Evolutionary conservation across 2,888 invertebrate species (phyloP).

Genomic region (Apeira syringaria): DNA sequence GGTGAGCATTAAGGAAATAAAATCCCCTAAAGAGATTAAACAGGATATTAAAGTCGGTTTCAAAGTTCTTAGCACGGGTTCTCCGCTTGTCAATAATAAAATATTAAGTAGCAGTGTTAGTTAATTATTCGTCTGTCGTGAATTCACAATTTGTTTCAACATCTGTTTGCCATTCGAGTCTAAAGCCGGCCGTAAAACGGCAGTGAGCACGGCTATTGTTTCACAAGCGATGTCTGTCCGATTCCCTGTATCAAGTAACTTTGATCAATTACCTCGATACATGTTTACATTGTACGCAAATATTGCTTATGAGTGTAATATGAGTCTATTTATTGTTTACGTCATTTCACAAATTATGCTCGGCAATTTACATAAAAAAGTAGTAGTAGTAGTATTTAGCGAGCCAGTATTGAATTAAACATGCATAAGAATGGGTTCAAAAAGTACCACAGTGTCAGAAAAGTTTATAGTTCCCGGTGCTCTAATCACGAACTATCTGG

Average conservation of each 20-base stretch:
- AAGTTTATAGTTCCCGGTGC: conserved; percentile 16
- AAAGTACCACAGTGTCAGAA: conserved; percentile 10
- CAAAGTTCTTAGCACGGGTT: too few species aligned
- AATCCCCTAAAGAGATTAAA: too few species aligned
- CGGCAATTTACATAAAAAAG: conserved; percentile 7
- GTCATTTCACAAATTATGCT: conserved; percentile 2
- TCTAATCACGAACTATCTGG: conserved; percentile 22
- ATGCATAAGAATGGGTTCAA: conserved; percentile 19
- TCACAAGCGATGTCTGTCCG: conserved; percentile 44
- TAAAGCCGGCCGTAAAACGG: conserved; percentile 40
- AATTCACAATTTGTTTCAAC: conserved; percentile 47
- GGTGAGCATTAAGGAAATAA: too few species aligned
- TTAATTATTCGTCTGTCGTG: conserved; percentile 24
- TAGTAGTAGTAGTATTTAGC: too few species aligned
- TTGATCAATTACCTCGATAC: conserved; percentile 42
- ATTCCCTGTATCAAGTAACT: conserved; percentile 43
- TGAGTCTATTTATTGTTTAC: conserved; percentile 14
- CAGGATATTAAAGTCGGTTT: too few species aligned
- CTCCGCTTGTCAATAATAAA: too few species aligned
- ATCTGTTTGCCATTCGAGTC: conserved; percentile 48
- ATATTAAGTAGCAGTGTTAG: too few species aligned
- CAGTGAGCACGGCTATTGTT: conserved; percentile 46
- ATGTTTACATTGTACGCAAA: conserved; percentile 25
- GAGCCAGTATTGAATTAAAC: conserved; percentile 19
- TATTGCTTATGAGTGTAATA: too few species aligned